Evolutionary conservation across 35 echinoderm and acorn worm genomes (phyloP).

Genomic region (Apostichopus californicus): DNA sequence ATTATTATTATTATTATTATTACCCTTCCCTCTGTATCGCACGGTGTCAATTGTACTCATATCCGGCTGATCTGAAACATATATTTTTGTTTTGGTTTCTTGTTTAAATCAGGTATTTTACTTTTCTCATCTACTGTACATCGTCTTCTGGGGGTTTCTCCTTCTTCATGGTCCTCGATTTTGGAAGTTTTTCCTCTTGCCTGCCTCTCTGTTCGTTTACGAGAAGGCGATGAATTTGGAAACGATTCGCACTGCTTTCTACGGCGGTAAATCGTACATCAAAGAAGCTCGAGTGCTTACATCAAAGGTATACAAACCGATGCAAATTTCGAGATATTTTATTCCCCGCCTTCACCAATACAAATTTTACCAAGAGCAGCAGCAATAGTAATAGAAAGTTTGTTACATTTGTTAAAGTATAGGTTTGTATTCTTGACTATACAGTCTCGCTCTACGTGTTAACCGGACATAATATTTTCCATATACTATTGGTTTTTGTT

Average conservation of each 20-base stretch:
- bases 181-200: conserved; percentile 83
- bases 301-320: conserved; percentile 15
- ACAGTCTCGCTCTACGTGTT: not conserved
- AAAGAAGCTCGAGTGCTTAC: conserved; percentile 5
- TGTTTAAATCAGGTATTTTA: conserved; percentile 81
- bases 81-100: not conserved
- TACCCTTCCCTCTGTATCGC: no score
- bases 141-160: conserved; percentile 70
- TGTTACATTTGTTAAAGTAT: conserved; percentile 15
- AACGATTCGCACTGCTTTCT: conserved; percentile 52
- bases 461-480: no score
- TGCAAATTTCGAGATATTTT: not conserved
- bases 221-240: conserved; percentile 69
- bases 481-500: no score
- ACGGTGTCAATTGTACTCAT: no score
- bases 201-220: conserved; percentile 77
- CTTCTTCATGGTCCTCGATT: conserved; percentile 90
- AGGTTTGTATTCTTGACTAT: not conserved
- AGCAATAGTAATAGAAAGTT: conserved; percentile 15
- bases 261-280: conserved; percentile 31
- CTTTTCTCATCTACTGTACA: conserved; percentile 83
- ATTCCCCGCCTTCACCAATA: not conserved
- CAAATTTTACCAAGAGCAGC: not conserved
- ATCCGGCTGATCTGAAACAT: no score
- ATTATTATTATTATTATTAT: no score